These are phyloP conservation scores for Enteromius unitaeniatus DNA, from an alignment of 2,797 vertebrate genomes.

Conservation along the genomic window DNA sequence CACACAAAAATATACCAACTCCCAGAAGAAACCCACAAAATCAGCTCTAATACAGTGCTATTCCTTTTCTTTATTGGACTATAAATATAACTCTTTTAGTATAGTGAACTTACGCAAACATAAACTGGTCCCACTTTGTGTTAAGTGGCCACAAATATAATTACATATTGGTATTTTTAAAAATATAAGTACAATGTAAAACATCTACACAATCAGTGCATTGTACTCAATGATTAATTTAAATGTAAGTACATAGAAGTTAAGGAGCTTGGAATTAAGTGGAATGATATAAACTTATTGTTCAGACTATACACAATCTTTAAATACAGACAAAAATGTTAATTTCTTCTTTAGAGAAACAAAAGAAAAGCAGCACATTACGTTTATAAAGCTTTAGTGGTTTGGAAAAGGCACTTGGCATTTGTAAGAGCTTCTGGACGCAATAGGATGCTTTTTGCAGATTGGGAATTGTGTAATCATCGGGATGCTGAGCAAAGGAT, in stretches of 20 bases:
- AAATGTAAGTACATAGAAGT: too few species aligned
- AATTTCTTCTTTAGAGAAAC: neutral
- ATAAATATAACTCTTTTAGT: neutral
- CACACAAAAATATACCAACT: constrained; percentile 31
- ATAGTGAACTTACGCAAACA: neutral
- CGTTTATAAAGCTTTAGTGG: constrained; percentile 42
- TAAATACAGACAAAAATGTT: neutral
- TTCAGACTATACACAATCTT: neutral
- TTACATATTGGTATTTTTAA: too few species aligned
- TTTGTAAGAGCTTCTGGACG: neutral
- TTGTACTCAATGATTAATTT: too few species aligned
- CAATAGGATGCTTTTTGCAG: neutral
- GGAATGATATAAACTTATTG: neutral
- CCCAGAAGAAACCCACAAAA: constrained; percentile 29
- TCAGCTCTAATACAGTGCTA: too few species aligned
- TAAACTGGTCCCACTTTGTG: neutral
- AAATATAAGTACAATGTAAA: too few species aligned
- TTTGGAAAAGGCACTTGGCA: constrained; percentile 8
- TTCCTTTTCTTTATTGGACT: neutral
- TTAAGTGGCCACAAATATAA: too few species aligned
- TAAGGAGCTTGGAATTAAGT: too few species aligned
- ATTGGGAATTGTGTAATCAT: neutral
- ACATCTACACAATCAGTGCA: too few species aligned
- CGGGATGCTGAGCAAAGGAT: neutral
- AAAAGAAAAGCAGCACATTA: neutral